Conservation (phyloP, 2,888 invertebrate genomes). For the Dynastes maya region DNA sequence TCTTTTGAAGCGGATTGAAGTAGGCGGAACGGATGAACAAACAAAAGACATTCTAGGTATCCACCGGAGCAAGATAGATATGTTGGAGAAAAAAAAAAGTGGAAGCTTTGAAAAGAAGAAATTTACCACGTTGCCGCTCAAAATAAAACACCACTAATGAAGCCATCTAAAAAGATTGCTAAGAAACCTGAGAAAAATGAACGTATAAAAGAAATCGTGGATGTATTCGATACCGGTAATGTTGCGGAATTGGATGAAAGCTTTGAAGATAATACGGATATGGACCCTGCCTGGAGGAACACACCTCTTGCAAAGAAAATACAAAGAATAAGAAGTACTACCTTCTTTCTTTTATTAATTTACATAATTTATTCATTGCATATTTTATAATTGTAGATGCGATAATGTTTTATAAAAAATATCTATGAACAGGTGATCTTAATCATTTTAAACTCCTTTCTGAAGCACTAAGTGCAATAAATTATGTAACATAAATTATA, state of each 20-base stretch:
- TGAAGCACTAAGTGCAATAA: too few relatives aligned
- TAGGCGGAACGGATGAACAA: slow-evolving; percentile 46
- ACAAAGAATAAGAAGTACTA: slow-evolving; percentile 27
- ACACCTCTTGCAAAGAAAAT: slow-evolving; percentile 76
- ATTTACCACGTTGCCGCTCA: neutral
- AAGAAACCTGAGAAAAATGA: neutral
- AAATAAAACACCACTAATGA: neutral
- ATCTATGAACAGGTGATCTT: too few relatives aligned
- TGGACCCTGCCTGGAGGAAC: slow-evolving; percentile 81
- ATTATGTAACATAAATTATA: neutral
- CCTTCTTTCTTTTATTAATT: neutral
- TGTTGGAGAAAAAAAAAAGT: slow-evolving; percentile 46
- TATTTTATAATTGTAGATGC: too few relatives aligned
- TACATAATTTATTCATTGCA: too few relatives aligned
- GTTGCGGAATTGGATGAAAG: slow-evolving; percentile 62
- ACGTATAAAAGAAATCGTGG: neutral
- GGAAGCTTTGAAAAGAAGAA: slow-evolving; percentile 25
- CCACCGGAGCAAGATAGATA: slow-evolving; percentile 25
- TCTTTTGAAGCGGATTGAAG: slow-evolving; percentile 60
- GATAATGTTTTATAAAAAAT: too few relatives aligned
- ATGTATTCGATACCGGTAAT: neutral
- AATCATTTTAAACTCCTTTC: too few relatives aligned
- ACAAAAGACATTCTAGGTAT: slow-evolving; percentile 31
- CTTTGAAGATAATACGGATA: slow-evolving; percentile 68
- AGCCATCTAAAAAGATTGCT: too few relatives aligned